Base-by-base conservation (phyloP, 1,140 invertebrate genomes). In the Glossosoma conforme region DNA sequence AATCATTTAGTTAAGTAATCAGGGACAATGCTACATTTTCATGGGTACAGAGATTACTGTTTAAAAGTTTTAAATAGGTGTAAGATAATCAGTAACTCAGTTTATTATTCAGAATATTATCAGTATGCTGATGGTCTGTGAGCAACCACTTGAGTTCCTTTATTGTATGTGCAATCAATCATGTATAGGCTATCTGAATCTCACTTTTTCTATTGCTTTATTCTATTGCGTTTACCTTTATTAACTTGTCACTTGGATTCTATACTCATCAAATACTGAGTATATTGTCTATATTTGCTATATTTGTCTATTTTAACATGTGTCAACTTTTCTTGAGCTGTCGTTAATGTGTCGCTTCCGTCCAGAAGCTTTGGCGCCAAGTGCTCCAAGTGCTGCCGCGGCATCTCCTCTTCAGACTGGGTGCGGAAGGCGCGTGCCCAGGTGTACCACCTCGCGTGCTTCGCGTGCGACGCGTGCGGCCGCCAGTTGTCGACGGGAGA, bases 401-500 rank as follows among this genome's bases (percentile, higher is more conserved):
- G 84, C 52, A 95, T 99, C 61, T 88, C 89, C 6, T 83, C 94
- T 1, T 89, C 91, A 10, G 96, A 98, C 74, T 99, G 97, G 97
- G 94, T 99, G 52, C 77, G 97, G 47, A 84, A 93, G 66, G 95
- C 96, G 6, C 77, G 89, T 37, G 88, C 94, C 59, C 85, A 92
- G 65, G 90, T 98, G 13, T 99, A 97, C 72, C 97, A 99, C 71
- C 75, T 99, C 64, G 96, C 97, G 2, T 99, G 97, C 75, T 99
- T 99, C 72, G 91, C 94, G 5, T 99, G 97, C 67, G 93, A 98
- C 68, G 88, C 90, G 30, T 99, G 97, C 70, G 95, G 96, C 60
- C 78, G 96, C 19, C 97, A 98, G 70, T 76, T 99, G 22, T 93
- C 89, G 32, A 98, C 95, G 0, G 95, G 95, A 0, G 97, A 99